Evolutionary conservation across 2,888 invertebrate species (phyloP).

Genomic region (Lypha dubia): DNA sequence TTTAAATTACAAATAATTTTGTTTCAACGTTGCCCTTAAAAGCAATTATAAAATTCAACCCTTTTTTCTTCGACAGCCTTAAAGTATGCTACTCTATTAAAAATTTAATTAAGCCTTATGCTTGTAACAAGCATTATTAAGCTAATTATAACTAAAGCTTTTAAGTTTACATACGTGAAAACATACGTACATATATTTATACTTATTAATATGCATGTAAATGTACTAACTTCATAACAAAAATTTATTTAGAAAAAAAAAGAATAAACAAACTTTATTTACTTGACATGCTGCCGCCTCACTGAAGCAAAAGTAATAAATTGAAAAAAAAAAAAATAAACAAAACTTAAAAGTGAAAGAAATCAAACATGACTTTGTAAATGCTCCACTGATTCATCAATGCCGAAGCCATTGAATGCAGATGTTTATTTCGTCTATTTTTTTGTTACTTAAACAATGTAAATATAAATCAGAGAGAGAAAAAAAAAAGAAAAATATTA

Average conservation of each 20-base stretch:
- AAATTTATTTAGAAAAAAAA: slow-evolving; percentile 6
- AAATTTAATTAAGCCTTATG: slow-evolving; percentile 43
- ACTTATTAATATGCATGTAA: neutral
- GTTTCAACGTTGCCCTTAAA: neutral
- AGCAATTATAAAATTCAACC: slow-evolving; percentile 25
- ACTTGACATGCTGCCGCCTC: slow-evolving; percentile 1
- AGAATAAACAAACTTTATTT: neutral
- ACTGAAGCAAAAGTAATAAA: neutral
- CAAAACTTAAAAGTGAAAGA: slow-evolving; percentile 32
- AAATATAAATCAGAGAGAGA: slow-evolving; percentile 47
- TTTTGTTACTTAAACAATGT: slow-evolving; percentile 23
- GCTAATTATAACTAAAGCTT: slow-evolving; percentile 37
- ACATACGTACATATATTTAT: too few relatives aligned
- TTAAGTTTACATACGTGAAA: neutral
- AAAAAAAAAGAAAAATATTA: slow-evolving; percentile 17
- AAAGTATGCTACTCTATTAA: slow-evolving; percentile 18
- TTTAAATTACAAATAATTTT: neutral
- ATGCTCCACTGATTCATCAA: slow-evolving; percentile 62
- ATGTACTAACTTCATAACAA: neutral
- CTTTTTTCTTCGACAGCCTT: neutral
- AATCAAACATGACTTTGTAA: slow-evolving; percentile 51
- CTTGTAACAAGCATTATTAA: slow-evolving; percentile 16
- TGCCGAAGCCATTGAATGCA: slow-evolving; percentile 50
- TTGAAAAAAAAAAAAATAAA: neutral
- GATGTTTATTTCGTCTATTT: slow-evolving; percentile 1